phyloP scores from a whole-genome alignment of 2,888 invertebrate genomes.

The Endomychus coccineus region DNA sequence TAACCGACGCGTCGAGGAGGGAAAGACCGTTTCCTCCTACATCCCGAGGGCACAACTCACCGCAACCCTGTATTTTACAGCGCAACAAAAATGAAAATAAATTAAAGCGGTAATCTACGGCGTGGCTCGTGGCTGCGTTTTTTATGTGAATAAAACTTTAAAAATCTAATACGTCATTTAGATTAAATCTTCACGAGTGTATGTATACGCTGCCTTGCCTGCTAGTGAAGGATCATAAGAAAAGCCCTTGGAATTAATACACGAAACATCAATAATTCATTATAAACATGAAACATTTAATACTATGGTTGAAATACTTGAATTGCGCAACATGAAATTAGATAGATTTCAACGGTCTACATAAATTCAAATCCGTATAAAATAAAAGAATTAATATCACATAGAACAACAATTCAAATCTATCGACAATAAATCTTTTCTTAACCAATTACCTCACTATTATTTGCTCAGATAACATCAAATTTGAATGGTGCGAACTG shows the following conservation, averaged over 20 bases:
- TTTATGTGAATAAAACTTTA: constrained; percentile 39
- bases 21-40: constrained; percentile 28
- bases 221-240: constrained; percentile 20
- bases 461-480: too few species aligned
- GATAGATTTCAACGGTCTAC: too few species aligned
- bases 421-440: too few species aligned
- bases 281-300: constrained; percentile 25
- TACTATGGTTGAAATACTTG: not conserved
- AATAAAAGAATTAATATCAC: too few species aligned
- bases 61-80: constrained; percentile 35
- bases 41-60: constrained; percentile 33
- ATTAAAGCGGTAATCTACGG: constrained; percentile 40
- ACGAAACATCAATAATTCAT: constrained; percentile 33
- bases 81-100: constrained; percentile 40
- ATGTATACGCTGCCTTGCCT: constrained; percentile 27
- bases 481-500: too few species aligned
- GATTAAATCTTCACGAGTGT: constrained; percentile 40
- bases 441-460: too few species aligned
- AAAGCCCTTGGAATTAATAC: constrained; percentile 27
- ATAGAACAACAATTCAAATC: too few species aligned
- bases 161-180: constrained; percentile 44
- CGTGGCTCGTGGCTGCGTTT: constrained; percentile 41
- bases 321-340: too few species aligned
- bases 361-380: too few species aligned
- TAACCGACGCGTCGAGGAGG: constrained; percentile 24